Conservation (phyloP, 2,888 invertebrate genomes). For the Archaeoteleia sp. region DNA sequence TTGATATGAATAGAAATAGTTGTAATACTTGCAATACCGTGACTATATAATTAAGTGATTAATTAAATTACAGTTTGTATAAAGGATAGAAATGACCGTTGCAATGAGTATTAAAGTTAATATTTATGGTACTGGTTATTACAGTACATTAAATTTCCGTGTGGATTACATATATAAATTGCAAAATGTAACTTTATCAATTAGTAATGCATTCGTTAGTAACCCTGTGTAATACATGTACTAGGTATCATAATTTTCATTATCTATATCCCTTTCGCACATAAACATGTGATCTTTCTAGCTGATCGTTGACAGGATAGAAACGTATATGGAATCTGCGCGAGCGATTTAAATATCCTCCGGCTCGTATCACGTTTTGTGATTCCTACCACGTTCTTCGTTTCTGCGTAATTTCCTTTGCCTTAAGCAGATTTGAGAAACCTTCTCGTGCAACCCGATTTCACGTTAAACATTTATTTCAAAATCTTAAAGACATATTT, state of each 20-base stretch:
- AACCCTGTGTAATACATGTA: conserved; percentile 1
- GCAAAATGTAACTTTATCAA: conserved; percentile 43
- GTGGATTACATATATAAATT: conserved; percentile 27
- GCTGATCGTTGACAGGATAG: conserved; percentile 33
- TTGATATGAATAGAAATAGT: conserved; percentile 17
- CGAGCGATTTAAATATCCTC: conserved; percentile 51
- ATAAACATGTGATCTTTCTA: conserved; percentile 38
- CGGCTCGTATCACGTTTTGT: conserved; percentile 33
- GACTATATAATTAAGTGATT: conserved; percentile 36
- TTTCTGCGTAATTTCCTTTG: conserved; percentile 37
- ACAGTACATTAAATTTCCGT: conserved; percentile 32
- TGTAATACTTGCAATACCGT: conserved; percentile 18
- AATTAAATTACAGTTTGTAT: conserved; percentile 31
- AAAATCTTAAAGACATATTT: no score
- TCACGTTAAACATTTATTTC: neutral
- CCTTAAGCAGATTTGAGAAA: conserved; percentile 28
- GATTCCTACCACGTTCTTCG: conserved; percentile 33
- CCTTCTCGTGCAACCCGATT: conserved; percentile 10
- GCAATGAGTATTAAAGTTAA: conserved; percentile 30
- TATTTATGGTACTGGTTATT: conserved; percentile 34
- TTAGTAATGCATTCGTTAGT: conserved; percentile 33
- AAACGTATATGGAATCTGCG: conserved; percentile 21
- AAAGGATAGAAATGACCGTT: conserved; percentile 22
- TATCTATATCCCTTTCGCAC: conserved; percentile 31
- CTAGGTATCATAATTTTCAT: conserved; percentile 34